Percentiles rank a stretch among this genome's conserved stretches.
Evolutionary conservation across 92 coral and sea anemone genomes (phyloP).

Genomic region (Epizoanthus ramosus): DNA sequence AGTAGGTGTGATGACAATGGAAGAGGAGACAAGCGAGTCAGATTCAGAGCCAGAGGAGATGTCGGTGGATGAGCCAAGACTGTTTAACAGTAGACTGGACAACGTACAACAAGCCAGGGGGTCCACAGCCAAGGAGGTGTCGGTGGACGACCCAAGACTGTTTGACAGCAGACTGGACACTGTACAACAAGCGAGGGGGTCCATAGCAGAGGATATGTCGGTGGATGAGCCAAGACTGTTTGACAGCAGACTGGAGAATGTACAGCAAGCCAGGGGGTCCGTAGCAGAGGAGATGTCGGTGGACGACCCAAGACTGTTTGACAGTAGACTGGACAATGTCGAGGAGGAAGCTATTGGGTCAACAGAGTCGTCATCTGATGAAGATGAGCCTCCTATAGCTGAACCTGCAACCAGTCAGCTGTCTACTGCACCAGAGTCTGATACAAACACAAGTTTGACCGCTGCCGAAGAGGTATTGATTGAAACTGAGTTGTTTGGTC

Average conservation of each 20-base stretch:
- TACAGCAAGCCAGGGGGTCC: background rate
- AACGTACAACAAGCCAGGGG: background rate
- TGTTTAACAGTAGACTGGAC: background rate
- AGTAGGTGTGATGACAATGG: background rate
- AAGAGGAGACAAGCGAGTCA: slow-evolving; percentile 7
- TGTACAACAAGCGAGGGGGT: background rate
- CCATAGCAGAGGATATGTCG: background rate
- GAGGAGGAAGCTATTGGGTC: background rate
- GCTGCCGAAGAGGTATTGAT: slow-evolving; percentile 22
- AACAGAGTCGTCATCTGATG: background rate
- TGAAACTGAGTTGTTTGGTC: no score
- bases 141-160: no score
- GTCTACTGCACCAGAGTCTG: slow-evolving; percentile 3
- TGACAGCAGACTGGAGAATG: background rate
- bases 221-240: no score
- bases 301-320: no score
- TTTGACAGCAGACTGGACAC: background rate
- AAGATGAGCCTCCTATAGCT: slow-evolving; percentile 1
- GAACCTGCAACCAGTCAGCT: slow-evolving; percentile 11
- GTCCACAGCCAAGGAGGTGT: background rate
- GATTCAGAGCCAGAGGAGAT: slow-evolving; percentile 22
- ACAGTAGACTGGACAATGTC: background rate
- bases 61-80: slow-evolving; percentile 15
- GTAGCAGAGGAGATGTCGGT: no score
- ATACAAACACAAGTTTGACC: slow-evolving; percentile 24